These are phyloP conservation scores for Girardia tigrina DNA, from an alignment of 2,888 invertebrate species.

Conservation along the genomic window DNA sequence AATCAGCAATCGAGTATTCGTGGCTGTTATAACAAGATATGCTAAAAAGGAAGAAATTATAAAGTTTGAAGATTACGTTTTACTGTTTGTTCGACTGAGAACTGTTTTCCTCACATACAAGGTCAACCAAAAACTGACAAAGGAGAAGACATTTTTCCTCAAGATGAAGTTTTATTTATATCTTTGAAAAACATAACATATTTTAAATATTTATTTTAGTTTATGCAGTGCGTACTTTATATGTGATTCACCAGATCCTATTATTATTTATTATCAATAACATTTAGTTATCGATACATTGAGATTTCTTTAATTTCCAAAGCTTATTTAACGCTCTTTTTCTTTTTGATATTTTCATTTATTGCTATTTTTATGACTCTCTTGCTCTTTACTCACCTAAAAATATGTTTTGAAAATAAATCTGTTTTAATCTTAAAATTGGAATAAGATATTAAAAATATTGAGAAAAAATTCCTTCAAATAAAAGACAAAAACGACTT, in stretches of 20 bases:
- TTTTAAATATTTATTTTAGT: too few species aligned
- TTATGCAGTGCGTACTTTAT: conserved; percentile 9
- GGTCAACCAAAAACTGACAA: conserved; percentile 16
- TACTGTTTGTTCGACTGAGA: conserved; percentile 79
- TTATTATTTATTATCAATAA: background rate
- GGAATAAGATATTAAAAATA: too few species aligned
- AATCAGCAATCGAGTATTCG: conserved; percentile 73
- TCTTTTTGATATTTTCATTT: background rate
- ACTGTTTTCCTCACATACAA: conserved; percentile 63
- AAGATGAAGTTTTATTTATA: conserved; percentile 34
- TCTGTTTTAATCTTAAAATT: too few species aligned
- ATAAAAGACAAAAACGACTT: too few species aligned
- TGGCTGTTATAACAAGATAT: conserved; percentile 76
- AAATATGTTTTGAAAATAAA: too few species aligned
- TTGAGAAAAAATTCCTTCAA: too few species aligned
- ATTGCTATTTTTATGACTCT: background rate
- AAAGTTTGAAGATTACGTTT: conserved; percentile 80
- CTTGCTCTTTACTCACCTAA: too few species aligned
- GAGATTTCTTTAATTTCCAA: background rate
- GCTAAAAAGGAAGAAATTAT: conserved; percentile 67
- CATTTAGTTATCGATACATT: too few species aligned
- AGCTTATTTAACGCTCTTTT: background rate
- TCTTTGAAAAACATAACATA: too few species aligned
- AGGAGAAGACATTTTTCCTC: conserved; percentile 25
- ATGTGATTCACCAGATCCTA: too few species aligned